Conservation (phyloP, 2,888 invertebrate species). For the Sinotaia quadrata region DNA sequence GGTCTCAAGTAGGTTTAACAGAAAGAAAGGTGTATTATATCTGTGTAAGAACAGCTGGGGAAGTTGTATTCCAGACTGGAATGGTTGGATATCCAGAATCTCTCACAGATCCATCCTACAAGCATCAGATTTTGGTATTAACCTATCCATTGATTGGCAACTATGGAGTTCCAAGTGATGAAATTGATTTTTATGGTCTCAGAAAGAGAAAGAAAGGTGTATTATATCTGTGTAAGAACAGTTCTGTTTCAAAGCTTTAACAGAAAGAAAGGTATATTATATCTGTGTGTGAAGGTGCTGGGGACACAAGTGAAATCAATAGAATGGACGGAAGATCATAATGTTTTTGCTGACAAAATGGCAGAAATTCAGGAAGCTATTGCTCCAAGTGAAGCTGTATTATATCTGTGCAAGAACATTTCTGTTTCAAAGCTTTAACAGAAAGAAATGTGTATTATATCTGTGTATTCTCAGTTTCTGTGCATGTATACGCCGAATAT, state of each 20-base stretch:
- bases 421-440: background rate
- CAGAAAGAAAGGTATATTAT: too few species aligned
- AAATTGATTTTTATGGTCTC: constrained; percentile 83
- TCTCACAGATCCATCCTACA: constrained; percentile 98
- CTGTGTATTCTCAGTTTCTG: too few species aligned
- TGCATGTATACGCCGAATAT: too few species aligned
- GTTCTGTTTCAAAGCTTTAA: too few species aligned
- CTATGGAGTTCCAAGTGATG: constrained; percentile 88
- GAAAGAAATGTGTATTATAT: too few species aligned
- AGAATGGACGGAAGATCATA: constrained; percentile 96
- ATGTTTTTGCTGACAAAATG: constrained; percentile 93
- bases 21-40: too few species aligned
- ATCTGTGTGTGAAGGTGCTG: too few species aligned
- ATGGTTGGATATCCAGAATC: constrained; percentile 99
- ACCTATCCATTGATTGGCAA: constrained; percentile 98
- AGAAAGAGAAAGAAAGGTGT: too few species aligned
- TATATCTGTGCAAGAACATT: constrained; percentile 84
- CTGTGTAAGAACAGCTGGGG: too few species aligned
- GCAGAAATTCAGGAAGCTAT: constrained; percentile 90
- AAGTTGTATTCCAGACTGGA: constrained; percentile 93
- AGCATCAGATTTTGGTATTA: constrained; percentile 91
- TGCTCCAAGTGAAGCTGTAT: constrained; percentile 94
- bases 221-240: too few species aligned
- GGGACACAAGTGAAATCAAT: constrained; percentile 97
- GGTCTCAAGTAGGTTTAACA: too few species aligned